phyloP scores from a whole-genome alignment of 2,113 vertebrate genomes.

The Progne subis region DNA sequence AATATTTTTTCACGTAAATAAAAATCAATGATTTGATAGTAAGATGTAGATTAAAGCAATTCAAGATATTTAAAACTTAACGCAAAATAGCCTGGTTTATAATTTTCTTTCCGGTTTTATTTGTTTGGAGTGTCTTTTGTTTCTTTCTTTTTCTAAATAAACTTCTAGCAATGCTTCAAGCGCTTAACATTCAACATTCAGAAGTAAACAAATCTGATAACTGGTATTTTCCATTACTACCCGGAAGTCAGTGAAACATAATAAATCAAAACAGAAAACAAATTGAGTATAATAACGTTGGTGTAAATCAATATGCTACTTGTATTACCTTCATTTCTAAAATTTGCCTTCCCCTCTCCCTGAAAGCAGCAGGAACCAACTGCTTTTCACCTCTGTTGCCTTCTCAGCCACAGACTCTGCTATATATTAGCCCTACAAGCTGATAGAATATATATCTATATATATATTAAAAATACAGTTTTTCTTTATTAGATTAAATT shows the following conservation, averaged over 20 bases:
- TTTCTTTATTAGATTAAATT: neutral
- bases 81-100: neutral
- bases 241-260: neutral
- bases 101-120: neutral
- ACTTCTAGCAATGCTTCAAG: neutral
- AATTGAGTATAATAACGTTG: neutral
- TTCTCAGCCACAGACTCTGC: neutral
- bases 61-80: neutral
- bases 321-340: neutral
- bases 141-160: neutral
- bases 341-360: neutral
- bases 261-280: neutral
- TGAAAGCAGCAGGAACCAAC: neutral
- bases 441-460: neutral
- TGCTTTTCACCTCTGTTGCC: neutral
- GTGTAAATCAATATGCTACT: neutral
- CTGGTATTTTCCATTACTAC: conserved; percentile 5
- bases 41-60: neutral
- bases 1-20: neutral
- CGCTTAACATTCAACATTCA: neutral
- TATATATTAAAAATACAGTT: neutral
- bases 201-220: conserved; percentile 17
- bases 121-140: neutral
- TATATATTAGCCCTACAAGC: neutral
- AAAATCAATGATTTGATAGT: neutral